A percentile compares a stretch with the other conserved stretches of the same genome.
phyloP scores from a whole-genome alignment of 2,113 vertebrate species.

The Sylvilagus bachmani region DNA sequence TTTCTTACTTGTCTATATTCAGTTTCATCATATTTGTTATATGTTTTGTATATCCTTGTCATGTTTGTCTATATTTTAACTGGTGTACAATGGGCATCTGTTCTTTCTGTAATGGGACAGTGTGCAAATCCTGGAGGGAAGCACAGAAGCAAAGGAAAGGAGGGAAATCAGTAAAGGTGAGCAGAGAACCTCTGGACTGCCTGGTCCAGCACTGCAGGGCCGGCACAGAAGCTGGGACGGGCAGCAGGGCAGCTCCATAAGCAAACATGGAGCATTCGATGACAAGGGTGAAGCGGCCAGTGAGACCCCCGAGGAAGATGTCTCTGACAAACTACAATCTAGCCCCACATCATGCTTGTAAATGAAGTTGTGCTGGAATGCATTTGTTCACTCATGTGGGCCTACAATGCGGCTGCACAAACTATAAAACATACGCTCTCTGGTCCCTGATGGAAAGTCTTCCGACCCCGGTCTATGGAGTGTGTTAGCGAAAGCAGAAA shows the following conservation, averaged over 20 bases:
- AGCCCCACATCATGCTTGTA: not conserved
- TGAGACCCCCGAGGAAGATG: not conserved
- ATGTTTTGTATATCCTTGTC: not conserved
- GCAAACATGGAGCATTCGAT: not conserved
- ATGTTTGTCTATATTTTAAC: not conserved
- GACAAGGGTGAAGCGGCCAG: accelerated
- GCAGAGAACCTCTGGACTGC: too few species aligned
- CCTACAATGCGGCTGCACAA: not conserved
- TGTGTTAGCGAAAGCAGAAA: not conserved
- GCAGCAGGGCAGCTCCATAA: not conserved
- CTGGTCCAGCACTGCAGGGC: too few species aligned
- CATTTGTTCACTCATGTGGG: accelerated
- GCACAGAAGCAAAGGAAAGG: not conserved
- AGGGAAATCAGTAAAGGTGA: not conserved
- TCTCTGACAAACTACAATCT: not conserved
- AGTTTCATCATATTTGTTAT: not conserved
- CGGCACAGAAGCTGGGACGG: not conserved
- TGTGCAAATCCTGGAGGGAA: not conserved
- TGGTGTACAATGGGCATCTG: not conserved
- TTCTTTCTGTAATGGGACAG: not conserved
- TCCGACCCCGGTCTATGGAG: not conserved
- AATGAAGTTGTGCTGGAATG: not conserved
- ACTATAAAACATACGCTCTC: not conserved
- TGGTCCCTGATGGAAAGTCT: not conserved
- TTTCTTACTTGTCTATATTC: not conserved